Evolutionary conservation across 1,140 invertebrate genomes (phyloP).

Genomic region (Panagrolaimus sp.): DNA sequence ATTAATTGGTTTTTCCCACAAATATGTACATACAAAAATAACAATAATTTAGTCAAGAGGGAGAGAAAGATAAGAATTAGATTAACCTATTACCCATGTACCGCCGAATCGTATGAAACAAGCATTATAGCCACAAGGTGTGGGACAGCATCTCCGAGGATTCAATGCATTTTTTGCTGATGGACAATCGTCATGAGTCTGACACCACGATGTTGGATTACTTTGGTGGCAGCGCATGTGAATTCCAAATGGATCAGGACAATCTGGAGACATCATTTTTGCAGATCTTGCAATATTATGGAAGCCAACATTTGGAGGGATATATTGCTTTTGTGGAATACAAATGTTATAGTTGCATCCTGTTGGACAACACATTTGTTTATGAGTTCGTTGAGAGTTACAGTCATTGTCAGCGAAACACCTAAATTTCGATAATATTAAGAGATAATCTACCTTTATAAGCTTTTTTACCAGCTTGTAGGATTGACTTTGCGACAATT

Average conservation of each 20-base stretch:
- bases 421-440: too few relatives aligned
- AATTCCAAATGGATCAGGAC: background rate
- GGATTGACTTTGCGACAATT: constrained; percentile 7
- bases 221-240: background rate
- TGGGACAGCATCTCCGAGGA: constrained; percentile 1
- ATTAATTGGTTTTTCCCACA: too few relatives aligned
- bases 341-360: constrained; percentile 16
- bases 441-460: too few relatives aligned
- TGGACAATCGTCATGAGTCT: background rate
- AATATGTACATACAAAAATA: too few relatives aligned
- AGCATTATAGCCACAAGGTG: background rate
- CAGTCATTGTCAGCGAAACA: constrained; percentile 2
- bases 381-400: background rate
- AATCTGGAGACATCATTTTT: background rate
- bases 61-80: background rate
- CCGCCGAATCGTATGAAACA: background rate
- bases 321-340: background rate
- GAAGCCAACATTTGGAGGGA: background rate
- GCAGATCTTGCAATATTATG: background rate
- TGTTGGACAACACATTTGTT: constrained; percentile 13
- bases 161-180: background rate
- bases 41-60: too few relatives aligned
- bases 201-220: constrained; percentile 1
- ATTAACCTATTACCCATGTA: constrained; percentile 8
- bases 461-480: background rate